Base-by-base conservation (phyloP, 2,888 invertebrate species). In the Hypolimnas misippus region DNA sequence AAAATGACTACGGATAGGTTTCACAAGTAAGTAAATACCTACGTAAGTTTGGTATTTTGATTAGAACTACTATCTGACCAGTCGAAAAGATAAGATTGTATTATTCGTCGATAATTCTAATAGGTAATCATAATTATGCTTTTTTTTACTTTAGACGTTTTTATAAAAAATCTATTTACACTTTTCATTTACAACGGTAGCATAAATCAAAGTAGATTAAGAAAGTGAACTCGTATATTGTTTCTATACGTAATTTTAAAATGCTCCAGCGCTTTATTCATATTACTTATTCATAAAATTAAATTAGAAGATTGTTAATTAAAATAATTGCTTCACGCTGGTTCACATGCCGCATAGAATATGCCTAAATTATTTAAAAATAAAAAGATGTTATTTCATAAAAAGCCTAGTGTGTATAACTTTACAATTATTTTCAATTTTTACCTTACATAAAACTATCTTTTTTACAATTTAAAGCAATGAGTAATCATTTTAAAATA, bases 1-100 rank as follows among this genome's bases (percentile, higher is more conserved):
- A 85, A 82, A 80, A 94, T 94, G 94, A 91, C 93, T 73, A 93
- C 93, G 51, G 93, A 93, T 82, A 89, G 94, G 82, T 94, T 93
- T 82, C 94, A 94, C 82, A 94, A 94, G 94, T 94, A 85, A 92
- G 94, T 93, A 71, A 63, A 61, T 38, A 57, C 21, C 8, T 57
- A 54, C 33, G 29, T 63, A 65, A 65, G 54, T 42, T 63, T 29
- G 57, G 56, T 66, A 62, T 51, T 66, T 70, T 29, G 31, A 51
- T 50, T 63, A 46, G 0, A 68, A 67, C 62, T 44, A 63, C 66
- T 69, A 70, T 67, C 71, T 71, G 68, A 69, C 62, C 62, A 63
- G 63, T 68, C 44, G 58, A 57, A 63, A 52, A 68, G 83, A 84
- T 84, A 82, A 83, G 83, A 84, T 83, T 76, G 69, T 51, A 62